Percentiles rank a stretch among this genome's conserved stretches.
Conservation (phyloP, 1,140 invertebrate genomes). For the Megathymus violae region DNA sequence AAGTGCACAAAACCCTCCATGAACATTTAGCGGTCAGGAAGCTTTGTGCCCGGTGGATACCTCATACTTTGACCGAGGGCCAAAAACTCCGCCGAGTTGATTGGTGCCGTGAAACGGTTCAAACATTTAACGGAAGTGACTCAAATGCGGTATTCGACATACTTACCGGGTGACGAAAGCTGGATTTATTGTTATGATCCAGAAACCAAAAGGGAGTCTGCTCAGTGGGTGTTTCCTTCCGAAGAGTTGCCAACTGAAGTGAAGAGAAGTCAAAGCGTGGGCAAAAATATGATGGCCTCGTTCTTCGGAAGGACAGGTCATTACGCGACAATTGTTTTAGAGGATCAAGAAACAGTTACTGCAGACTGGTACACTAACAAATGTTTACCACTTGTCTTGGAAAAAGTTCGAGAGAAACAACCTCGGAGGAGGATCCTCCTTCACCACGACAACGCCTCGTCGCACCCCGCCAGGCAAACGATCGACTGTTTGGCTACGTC, state of each 20-base stretch:
- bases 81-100: constrained; percentile 39
- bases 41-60: constrained; percentile 33
- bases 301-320: no score
- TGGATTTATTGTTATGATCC: constrained; percentile 33
- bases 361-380: no score
- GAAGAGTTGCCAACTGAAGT: constrained; percentile 36
- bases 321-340: no score
- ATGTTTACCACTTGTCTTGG: no score
- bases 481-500: no score
- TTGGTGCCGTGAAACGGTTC: constrained; percentile 33
- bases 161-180: constrained; percentile 30
- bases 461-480: no score
- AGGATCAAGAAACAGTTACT: no score
- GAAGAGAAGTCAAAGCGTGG: constrained; percentile 29
- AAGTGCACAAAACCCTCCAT: constrained; percentile 27
- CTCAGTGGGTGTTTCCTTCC: constrained; percentile 36
- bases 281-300: no score
- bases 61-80: constrained; percentile 33
- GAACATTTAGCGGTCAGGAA: constrained; percentile 32
- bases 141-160: constrained; percentile 37
- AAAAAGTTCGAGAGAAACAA: no score
- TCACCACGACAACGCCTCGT: no score
- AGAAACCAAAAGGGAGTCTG: constrained; percentile 35
- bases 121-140: constrained; percentile 32
- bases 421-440: no score